Evolutionary conservation across 2,888 invertebrate genomes (phyloP).

Genomic region (Heteromyza rotundicornis): DNA sequence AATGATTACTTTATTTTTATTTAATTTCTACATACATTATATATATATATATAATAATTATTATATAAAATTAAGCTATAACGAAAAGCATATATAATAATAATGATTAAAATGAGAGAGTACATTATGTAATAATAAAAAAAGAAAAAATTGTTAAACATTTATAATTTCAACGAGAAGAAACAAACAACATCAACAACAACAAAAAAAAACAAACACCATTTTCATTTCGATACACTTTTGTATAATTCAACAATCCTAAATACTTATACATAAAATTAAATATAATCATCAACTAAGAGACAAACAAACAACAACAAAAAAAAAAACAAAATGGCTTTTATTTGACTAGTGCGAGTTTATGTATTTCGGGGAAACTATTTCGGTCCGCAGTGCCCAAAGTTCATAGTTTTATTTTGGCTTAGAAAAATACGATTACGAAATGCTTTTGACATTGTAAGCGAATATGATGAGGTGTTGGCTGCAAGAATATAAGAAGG

Average conservation of each 20-base stretch:
- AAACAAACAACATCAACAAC: not conserved
- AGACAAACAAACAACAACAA: slow-evolving; percentile 15
- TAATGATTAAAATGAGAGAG: slow-evolving; percentile 21
- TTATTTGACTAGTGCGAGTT: not conserved
- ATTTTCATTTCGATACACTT: slow-evolving; percentile 18
- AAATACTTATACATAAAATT: slow-evolving; percentile 19
- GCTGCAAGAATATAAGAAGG: too few species aligned
- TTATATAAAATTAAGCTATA: slow-evolving; percentile 22
- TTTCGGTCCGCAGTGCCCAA: too few species aligned
- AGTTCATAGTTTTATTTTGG: too few species aligned
- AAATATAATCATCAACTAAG: slow-evolving; percentile 29
- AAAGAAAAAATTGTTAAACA: slow-evolving; percentile 14
- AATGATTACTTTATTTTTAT: slow-evolving; percentile 33
- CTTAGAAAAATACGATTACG: too few species aligned
- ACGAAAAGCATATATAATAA: not conserved
- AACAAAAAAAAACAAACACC: not conserved
- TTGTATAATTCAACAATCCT: slow-evolving; percentile 32
- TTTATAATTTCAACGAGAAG: slow-evolving; percentile 12
- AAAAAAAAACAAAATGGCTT: not conserved
- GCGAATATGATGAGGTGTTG: too few species aligned
- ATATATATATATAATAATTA: slow-evolving; percentile 20
- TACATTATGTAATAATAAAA: slow-evolving; percentile 28
- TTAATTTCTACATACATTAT: slow-evolving; percentile 31
- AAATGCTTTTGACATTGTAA: too few species aligned
- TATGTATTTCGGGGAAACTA: not conserved